Evolutionary conservation across 2,113 vertebrate genomes (phyloP).

Genomic region (Pan troglodytes): DNA sequence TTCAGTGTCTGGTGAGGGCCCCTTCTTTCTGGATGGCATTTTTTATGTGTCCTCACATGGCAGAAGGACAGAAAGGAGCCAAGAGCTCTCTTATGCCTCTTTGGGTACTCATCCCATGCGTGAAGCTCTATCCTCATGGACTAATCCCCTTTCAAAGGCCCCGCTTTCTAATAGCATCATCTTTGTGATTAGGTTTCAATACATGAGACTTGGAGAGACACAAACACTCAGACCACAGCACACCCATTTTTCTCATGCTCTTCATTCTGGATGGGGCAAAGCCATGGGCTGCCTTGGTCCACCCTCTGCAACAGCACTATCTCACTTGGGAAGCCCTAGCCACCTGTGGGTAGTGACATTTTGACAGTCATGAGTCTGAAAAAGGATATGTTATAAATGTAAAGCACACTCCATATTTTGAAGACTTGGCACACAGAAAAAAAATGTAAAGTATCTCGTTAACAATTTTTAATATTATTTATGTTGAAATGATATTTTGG

Average conservation of each 20-base stretch:
- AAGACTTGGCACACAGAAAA: not conserved
- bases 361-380: not conserved
- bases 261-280: not conserved
- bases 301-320: rapidly evolving
- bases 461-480: not conserved
- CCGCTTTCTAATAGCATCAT: rapidly evolving
- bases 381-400: not conserved
- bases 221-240: too few relatives aligned
- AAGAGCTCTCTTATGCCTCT: not conserved
- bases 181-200: not conserved
- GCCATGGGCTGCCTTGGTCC: rapidly evolving
- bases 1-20: rapidly evolving
- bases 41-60: not conserved
- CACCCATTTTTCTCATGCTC: not conserved
- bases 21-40: rapidly evolving
- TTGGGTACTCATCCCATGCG: rapidly evolving
- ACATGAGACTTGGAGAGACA: not conserved
- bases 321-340: rapidly evolving
- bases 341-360: rapidly evolving
- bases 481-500: not conserved
- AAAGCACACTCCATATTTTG: rapidly evolving
- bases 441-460: not conserved
- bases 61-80: rapidly evolving
- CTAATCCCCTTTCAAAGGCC: not conserved
- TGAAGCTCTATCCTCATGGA: rapidly evolving